A percentile compares a stretch with the other conserved stretches of the same genome.
Conservation (phyloP, 2,888 invertebrate genomes). For the Yponomeuta sedellus region DNA sequence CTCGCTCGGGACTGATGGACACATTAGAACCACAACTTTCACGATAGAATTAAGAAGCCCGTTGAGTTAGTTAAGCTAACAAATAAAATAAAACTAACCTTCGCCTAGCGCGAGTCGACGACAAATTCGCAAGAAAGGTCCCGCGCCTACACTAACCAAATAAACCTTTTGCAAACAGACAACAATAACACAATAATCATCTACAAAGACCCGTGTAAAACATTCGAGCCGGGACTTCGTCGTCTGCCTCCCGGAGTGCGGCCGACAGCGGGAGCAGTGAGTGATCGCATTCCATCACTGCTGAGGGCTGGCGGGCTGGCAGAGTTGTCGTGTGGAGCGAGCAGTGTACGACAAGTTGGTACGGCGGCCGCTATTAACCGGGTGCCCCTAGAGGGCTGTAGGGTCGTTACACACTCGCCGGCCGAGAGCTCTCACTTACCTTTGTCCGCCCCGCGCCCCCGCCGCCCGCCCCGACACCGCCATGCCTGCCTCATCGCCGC, state of each 20-base stretch:
- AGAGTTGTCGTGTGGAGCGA: not conserved
- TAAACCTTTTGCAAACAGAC: not conserved
- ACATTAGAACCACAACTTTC: not conserved
- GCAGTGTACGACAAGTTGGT: not conserved
- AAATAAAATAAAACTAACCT: not conserved
- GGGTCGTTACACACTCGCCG: constrained; percentile 11
- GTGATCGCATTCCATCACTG: not conserved
- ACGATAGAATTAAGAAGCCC: not conserved
- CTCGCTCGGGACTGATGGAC: not conserved
- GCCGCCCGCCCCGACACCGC: not conserved
- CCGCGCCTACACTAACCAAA: not conserved
- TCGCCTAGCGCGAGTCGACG: not conserved
- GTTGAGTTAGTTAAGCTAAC: not conserved
- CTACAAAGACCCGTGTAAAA: constrained; percentile 3
- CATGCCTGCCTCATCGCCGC: not conserved
- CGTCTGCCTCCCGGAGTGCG: not conserved
- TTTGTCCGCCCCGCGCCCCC: not conserved
- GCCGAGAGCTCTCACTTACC: not conserved
- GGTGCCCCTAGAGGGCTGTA: constrained; percentile 5
- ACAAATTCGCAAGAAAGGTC: constrained; percentile 6
- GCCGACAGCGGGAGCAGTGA: not conserved
- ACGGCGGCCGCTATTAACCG: not conserved
- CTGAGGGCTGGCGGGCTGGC: not conserved
- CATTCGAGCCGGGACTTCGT: not conserved
- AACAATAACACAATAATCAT: constrained; percentile 9